A percentile compares a stretch with the other conserved stretches of the same genome.
phyloP scores from a whole-genome alignment of 2,113 vertebrate genomes.

The Toxostoma redivivum region DNA sequence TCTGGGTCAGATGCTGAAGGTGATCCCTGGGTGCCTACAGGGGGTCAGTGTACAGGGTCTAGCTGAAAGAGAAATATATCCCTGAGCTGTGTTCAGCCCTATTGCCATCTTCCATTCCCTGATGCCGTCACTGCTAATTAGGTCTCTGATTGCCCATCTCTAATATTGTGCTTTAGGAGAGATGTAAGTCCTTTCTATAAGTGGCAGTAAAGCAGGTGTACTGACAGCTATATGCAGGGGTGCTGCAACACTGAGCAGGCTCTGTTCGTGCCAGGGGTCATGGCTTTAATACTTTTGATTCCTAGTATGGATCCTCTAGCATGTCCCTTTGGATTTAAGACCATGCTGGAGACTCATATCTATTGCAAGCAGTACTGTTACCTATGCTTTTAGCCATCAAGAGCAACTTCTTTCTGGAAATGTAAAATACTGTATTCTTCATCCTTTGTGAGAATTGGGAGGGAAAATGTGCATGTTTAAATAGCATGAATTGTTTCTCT shows the following conservation, averaged over 20 bases:
- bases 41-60: neutral
- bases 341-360: rapidly evolving
- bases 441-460: neutral
- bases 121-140: neutral
- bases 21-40: neutral
- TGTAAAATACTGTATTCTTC: neutral
- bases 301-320: neutral
- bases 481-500: neutral
- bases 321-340: neutral
- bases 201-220: neutral
- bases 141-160: neutral
- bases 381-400: neutral
- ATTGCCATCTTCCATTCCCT: neutral
- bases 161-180: neutral
- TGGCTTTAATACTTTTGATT: neutral
- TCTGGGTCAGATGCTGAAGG: neutral
- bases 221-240: neutral
- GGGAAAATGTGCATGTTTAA: neutral
- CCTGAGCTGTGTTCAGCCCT: neutral
- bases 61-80: neutral
- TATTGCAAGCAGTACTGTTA: neutral
- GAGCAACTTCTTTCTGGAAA: neutral
- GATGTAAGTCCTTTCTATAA: neutral
- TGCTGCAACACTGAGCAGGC: neutral
- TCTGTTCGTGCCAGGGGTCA: rapidly evolving